Evolutionary conservation across 2,797 vertebrate species (phyloP).

Genomic region (Halcyon badia): DNA sequence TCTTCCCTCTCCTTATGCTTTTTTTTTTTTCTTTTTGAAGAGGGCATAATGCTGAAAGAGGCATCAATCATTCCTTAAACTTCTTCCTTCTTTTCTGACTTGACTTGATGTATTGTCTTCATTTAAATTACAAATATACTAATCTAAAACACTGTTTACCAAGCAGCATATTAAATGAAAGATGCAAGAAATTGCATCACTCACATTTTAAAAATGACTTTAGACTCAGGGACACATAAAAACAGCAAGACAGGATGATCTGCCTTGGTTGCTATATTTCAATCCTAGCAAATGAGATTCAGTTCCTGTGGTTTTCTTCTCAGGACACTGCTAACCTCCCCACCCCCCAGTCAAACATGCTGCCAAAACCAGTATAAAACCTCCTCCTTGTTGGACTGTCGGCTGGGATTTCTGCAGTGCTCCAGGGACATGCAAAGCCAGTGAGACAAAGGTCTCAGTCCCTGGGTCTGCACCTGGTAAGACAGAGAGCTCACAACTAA

Average conservation of each 20-base stretch:
- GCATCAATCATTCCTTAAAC: conserved; percentile 81
- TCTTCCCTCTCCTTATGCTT: not conserved
- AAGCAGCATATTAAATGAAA: conserved; percentile 84
- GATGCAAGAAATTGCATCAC: conserved; percentile 83
- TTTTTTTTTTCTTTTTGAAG: conserved; percentile 31
- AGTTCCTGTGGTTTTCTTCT: conserved; percentile 64
- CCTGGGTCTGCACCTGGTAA: not conserved
- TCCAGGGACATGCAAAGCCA: accelerated
- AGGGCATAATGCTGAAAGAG: conserved; percentile 66
- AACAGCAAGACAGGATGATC: conserved; percentile 65
- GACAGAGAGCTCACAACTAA: not conserved
- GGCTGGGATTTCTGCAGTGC: not conserved
- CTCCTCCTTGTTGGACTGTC: not conserved
- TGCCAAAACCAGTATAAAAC: conserved; percentile 48
- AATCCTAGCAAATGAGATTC: conserved; percentile 68
- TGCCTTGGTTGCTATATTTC: conserved; percentile 67
- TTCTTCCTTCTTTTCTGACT: conserved; percentile 78
- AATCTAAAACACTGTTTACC: conserved; percentile 85
- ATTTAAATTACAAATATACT: conserved; percentile 88
- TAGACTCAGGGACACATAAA: conserved; percentile 76
- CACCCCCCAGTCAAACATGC: not conserved
- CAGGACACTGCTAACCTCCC: conserved; percentile 48
- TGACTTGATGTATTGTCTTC: conserved; percentile 83
- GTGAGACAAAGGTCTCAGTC: not conserved
- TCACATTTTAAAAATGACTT: conserved; percentile 84